phyloP scores from a whole-genome alignment of 2,797 vertebrate genomes.

The Allobates femoralis region DNA sequence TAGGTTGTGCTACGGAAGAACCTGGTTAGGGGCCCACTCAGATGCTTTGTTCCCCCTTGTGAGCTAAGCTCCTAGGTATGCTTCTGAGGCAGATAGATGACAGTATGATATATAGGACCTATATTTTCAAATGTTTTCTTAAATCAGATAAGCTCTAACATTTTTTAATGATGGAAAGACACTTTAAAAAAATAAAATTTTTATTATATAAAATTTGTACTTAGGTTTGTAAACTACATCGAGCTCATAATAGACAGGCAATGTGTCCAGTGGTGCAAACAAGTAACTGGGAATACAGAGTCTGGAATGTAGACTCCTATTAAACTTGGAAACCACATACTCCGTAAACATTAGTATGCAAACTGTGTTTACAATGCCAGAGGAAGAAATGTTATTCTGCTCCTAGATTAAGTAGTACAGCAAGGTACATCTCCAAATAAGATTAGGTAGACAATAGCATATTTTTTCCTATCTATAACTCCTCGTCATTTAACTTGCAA shows the following conservation, averaged over 20 bases:
- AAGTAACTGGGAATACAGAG: background rate
- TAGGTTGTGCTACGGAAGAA: no score
- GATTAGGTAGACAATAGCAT: constrained; percentile 50
- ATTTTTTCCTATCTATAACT: constrained; percentile 72
- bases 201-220: background rate
- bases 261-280: background rate
- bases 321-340: background rate
- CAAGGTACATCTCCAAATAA: constrained; percentile 51
- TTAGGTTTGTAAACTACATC: background rate
- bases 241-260: background rate
- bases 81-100: background rate
- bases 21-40: no score
- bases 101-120: background rate
- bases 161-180: background rate
- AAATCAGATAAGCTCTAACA: background rate
- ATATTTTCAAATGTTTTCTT: background rate
- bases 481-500: constrained; percentile 69
- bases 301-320: background rate
- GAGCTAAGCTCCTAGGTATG: no score
- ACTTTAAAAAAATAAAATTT: background rate
- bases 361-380: background rate
- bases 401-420: constrained; percentile 12
- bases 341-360: background rate
- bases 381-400: constrained; percentile 20
- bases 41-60: no score